These are phyloP conservation scores for Laticauda colubrina DNA, from an alignment of 2,113 vertebrate species.

Conservation along the genomic window DNA sequence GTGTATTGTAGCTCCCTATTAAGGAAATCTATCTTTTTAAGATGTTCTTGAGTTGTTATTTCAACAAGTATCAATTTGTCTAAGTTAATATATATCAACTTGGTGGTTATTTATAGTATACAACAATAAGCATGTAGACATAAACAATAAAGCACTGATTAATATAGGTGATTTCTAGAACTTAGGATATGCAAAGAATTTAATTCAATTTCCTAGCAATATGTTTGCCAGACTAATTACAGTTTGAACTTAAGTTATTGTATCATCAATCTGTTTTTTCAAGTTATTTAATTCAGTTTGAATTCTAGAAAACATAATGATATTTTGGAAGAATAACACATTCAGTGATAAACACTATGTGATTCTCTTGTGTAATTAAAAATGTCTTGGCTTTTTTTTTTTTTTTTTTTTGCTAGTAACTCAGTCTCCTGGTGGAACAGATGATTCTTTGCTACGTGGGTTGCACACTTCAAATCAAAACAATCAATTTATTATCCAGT, in stretches of 20 bases:
- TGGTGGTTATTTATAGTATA: background rate
- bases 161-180: background rate
- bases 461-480: conserved; percentile 81
- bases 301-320: background rate
- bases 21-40: background rate
- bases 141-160: background rate
- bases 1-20: background rate
- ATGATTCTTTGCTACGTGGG: conserved; percentile 89
- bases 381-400: conserved; percentile 7
- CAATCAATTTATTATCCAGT: conserved; percentile 79
- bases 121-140: background rate
- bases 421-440: conserved; percentile 89
- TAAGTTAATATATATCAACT: background rate
- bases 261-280: background rate
- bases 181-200: background rate
- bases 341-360: background rate
- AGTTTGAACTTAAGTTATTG: background rate
- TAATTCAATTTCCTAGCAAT: background rate
- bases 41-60: background rate
- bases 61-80: background rate
- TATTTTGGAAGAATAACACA: background rate
- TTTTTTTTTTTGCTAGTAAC: conserved; percentile 74
- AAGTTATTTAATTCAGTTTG: background rate
- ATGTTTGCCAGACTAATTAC: background rate
- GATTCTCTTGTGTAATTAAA: background rate